Base-by-base conservation (phyloP, 1,140 invertebrate species). In the Delia radicum region DNA sequence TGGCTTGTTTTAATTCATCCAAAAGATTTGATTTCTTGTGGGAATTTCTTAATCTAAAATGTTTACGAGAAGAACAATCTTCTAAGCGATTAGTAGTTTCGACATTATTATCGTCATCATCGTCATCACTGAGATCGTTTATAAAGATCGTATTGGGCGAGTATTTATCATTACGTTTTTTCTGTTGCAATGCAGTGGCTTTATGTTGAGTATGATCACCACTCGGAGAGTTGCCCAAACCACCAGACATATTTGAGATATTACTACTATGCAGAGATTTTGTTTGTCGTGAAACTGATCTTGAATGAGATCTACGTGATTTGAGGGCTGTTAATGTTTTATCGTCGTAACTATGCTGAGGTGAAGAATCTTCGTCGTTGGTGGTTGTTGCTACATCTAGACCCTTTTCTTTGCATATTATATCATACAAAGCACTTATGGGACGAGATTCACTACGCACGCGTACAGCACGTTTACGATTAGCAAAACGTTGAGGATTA, bases 351-450 rank as follows among this genome's bases (percentile, higher is more conserved):
- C 82, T 48, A 26, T 37, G 26, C 13, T 67, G n/a, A 21, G 65
- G 6, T 4, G 72, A 75, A 27, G 73, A 75, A n/a, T 69, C 62
- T 18, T 78, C 69, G 69, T 75, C 79, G 75, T 71, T 80, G 42
- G 77, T 80, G 46, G 77, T 79, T 37, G 79, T 78, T 73, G 80
- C 81, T 46, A 79, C 76, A 61, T 82, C 78, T 29, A 85, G 78
- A 48, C 82, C 82, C 75, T 85, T 84, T 80, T 86, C 85, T 78
- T 86, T 86, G 85, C 84, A 86, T 86, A 86, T 86, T 86, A 86
- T 86, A 77, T 86, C 85, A 74, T 86, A 86, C 18, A 86, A 67
- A 6, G 84, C 82, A 77, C 83, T 86, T 6, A 85, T 85, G 0
- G 85, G 85, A 74, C 85, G 82, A 69, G 82, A 84, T 37, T 86